phyloP scores from a whole-genome alignment of 2,797 vertebrate species.

The Coregonus ussuriensis region DNA sequence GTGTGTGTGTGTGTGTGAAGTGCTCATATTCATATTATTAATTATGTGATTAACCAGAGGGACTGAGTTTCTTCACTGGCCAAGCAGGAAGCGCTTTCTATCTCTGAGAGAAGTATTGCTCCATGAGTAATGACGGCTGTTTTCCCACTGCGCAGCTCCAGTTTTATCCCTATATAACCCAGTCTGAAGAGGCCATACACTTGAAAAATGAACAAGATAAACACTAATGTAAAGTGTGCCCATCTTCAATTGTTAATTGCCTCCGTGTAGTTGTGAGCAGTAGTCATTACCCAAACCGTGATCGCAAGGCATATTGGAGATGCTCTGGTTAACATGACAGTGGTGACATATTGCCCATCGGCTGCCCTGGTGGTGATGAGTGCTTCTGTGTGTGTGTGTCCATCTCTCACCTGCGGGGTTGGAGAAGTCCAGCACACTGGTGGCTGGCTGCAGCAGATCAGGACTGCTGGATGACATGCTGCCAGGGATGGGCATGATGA shows the following conservation, averaged over 20 bases:
- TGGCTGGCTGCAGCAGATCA: slow-evolving; percentile 90
- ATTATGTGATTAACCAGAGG: not conserved
- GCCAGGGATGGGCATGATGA: slow-evolving; percentile 93
- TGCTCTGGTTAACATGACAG: too few species aligned
- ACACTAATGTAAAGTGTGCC: not conserved
- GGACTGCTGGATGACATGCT: slow-evolving; percentile 94
- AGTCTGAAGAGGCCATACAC: not conserved
- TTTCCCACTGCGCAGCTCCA: not conserved
- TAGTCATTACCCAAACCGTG: too few species aligned
- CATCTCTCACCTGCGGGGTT: slow-evolving; percentile 82
- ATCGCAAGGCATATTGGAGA: too few species aligned
- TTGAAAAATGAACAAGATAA: not conserved
- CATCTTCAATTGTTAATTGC: not conserved
- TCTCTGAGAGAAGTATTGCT: not conserved
- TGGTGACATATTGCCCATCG: too few species aligned
- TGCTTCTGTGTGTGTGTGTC: not conserved
- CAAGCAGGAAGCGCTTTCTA: not conserved
- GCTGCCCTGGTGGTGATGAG: too few species aligned
- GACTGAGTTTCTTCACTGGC: not conserved
- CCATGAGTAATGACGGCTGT: not conserved
- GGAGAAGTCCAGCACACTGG: slow-evolving; percentile 90
- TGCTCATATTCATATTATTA: not conserved
- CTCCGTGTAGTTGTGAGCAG: too few species aligned
- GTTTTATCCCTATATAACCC: not conserved
- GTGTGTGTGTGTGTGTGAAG: not conserved